A percentile compares a stretch with the other conserved stretches of the same genome.
phyloP scores from a whole-genome alignment of 2,797 vertebrate genomes.

The Emys orbicularis region DNA sequence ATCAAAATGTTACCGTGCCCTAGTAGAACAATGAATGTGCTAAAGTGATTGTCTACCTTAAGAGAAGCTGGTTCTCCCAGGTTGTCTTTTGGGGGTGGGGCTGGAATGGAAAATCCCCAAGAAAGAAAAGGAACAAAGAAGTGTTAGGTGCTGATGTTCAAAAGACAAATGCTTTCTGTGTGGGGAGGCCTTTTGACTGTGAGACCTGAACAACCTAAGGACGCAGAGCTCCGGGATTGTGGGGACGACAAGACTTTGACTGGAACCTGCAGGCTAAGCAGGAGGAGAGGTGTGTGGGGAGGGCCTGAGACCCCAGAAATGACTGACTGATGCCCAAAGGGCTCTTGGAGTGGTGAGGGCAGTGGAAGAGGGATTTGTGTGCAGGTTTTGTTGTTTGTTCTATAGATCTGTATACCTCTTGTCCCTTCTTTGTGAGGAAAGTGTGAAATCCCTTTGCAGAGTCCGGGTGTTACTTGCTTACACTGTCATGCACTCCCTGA shows the following conservation, averaged over 20 bases:
- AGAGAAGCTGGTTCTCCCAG: background rate
- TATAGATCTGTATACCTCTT: background rate
- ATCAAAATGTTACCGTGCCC: too few relatives aligned
- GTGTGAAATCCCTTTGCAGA: background rate
- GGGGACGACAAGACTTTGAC: background rate
- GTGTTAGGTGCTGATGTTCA: too few relatives aligned
- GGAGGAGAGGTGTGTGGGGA: background rate
- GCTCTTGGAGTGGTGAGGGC: background rate
- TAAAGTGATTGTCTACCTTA: too few relatives aligned
- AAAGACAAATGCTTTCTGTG: too few relatives aligned
- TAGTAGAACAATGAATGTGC: too few relatives aligned
- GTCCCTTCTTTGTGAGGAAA: background rate
- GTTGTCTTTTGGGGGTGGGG: background rate
- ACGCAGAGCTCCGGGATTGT: too few relatives aligned
- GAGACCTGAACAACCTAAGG: too few relatives aligned
- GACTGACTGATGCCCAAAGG: background rate
- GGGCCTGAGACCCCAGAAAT: background rate
- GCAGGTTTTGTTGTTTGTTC: background rate
- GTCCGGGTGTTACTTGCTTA: background rate
- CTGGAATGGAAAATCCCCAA: background rate
- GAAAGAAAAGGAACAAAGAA: background rate
- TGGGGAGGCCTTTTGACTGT: too few relatives aligned
- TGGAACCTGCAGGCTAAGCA: background rate
- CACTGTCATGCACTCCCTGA: background rate
- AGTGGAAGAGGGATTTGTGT: background rate